These are phyloP conservation scores for Zaprionus vittiger DNA, from an alignment of 1,140 invertebrate genomes.

Conservation along the genomic window DNA sequence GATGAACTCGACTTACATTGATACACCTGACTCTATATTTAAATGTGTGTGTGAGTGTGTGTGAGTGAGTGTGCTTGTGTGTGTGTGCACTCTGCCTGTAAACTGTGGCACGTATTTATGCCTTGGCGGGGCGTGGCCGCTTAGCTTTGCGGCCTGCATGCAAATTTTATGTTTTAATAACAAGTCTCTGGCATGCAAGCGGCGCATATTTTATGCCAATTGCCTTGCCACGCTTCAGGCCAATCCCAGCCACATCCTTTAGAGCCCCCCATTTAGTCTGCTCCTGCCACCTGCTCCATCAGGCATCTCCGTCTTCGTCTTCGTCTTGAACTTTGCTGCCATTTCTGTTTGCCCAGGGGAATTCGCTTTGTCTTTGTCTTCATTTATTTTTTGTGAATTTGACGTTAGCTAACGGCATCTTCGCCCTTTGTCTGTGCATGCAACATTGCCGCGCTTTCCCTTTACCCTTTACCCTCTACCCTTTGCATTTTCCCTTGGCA, in stretches of 20 bases:
- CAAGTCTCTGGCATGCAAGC: constrained; percentile 79
- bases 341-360: constrained; percentile 11
- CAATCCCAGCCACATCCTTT: constrained; percentile 9
- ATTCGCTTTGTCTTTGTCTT: constrained; percentile 41
- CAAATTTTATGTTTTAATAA: constrained; percentile 83
- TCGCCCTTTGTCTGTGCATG: constrained; percentile 8
- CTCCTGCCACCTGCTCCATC: too few species aligned
- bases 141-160: constrained; percentile 70
- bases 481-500: not conserved
- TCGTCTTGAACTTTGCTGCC: constrained; percentile 5
- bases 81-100: constrained; percentile 3
- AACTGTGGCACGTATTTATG: constrained; percentile 58
- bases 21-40: constrained; percentile 32
- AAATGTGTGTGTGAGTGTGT: not conserved
- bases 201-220: constrained; percentile 79
- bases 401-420: constrained; percentile 3
- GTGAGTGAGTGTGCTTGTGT: not conserved
- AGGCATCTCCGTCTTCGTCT: not conserved
- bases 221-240: constrained; percentile 40
- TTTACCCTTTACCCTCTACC: not conserved
- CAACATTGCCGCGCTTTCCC: too few species aligned
- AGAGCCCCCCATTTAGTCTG: not conserved
- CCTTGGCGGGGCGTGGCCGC: constrained; percentile 32
- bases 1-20: constrained; percentile 35
- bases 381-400: not conserved